Evolutionary conservation across 2,113 vertebrate species (phyloP), one percentile per base, ranked within the genome.

Genomic region (Hipposideros armiger): DNA sequence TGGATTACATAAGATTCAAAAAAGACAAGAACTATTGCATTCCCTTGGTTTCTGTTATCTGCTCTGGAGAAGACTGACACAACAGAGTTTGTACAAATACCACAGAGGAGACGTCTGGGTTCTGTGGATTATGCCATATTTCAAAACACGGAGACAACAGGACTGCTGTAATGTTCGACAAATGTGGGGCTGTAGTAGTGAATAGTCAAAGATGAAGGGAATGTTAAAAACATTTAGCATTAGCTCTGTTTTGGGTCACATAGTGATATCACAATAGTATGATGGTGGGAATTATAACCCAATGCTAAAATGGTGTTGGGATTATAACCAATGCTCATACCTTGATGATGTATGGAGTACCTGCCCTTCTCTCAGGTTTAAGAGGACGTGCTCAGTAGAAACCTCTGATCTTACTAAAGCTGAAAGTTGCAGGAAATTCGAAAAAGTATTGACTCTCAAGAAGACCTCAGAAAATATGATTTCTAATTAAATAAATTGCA

Each of bases 201-300:
- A 91, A 85, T 56, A 60, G 32, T 16, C 11, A 74, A 85, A 93
- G 14, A 60, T 16, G 20, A 85, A 45, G 4, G 17, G 16, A 60
- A 62, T 47, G 13, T 19, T 54, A 67, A 26, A 83, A 77, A 36
- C 30, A 8, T 66, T 40, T 60, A 56, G 19, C 5, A 32, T 32
- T 11, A 77, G 22, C 56, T 72, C 7, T 50, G 4, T 42, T 94
- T 19, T 30, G 2, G 82, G 4, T 26, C 30, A 54, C 10, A 80
- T 8, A 4, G 4, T 17, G 11, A n/a, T 64, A 14, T 14, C 11
- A 15, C 24, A 60, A 7, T 7, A 8, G 0, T 26, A 7, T 8
- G 36, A 11, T 78, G 40, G 15, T 56, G 36, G 26, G 42, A 60
- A 77, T 45, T 56, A 22, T 10, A 47, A n/a, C 22, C 9, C 50